Evolutionary conservation across 1,140 invertebrate genomes (phyloP).

Genomic region (Drosophila mayri): DNA sequence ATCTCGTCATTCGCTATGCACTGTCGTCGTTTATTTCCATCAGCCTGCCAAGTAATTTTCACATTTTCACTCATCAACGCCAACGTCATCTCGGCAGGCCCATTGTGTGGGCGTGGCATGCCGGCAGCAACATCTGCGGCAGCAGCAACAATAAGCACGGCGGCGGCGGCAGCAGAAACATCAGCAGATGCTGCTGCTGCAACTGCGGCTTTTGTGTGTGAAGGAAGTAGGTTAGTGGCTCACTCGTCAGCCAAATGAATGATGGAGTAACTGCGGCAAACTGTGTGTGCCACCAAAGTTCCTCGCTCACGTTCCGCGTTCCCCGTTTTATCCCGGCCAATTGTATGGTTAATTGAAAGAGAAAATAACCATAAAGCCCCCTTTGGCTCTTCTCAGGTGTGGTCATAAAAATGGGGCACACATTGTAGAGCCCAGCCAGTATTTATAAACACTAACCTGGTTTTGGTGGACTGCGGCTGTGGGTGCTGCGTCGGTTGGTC

Average conservation of each 20-base stretch:
- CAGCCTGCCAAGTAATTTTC: conserved; percentile 62
- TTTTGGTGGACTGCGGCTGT: conserved; percentile 43
- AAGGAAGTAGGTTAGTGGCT: conserved; percentile 80
- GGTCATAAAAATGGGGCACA: conserved; percentile 70
- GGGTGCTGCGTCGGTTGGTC: conserved; percentile 18
- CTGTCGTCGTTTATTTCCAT: conserved; percentile 58
- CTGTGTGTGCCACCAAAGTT: conserved; percentile 45
- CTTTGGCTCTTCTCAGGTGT: conserved; percentile 61
- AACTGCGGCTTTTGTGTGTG: conserved; percentile 66
- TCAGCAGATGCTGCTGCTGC: conserved; percentile 42
- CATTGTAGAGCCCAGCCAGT: conserved; percentile 13
- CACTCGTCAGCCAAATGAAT: conserved; percentile 78
- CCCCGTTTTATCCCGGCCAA: conserved; percentile 40
- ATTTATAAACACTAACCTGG: conserved; percentile 68
- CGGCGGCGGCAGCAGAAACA: conserved; percentile 35
- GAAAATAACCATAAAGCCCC: conserved; percentile 27
- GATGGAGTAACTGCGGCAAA: conserved; percentile 76
- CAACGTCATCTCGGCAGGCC: conserved; percentile 36
- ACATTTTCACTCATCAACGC: conserved; percentile 77
- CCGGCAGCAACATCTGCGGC: conserved; percentile 56
- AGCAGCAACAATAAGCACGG: conserved; percentile 46
- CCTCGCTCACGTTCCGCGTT: conserved; percentile 23
- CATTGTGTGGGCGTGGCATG: conserved; percentile 68
- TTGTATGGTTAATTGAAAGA: conserved; percentile 79
- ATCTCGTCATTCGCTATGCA: conserved; percentile 75